Evolutionary conservation across 2,888 invertebrate species (phyloP), one percentile per base, ranked within the genome.

Genomic region (Dermolepida albohirtum): DNA sequence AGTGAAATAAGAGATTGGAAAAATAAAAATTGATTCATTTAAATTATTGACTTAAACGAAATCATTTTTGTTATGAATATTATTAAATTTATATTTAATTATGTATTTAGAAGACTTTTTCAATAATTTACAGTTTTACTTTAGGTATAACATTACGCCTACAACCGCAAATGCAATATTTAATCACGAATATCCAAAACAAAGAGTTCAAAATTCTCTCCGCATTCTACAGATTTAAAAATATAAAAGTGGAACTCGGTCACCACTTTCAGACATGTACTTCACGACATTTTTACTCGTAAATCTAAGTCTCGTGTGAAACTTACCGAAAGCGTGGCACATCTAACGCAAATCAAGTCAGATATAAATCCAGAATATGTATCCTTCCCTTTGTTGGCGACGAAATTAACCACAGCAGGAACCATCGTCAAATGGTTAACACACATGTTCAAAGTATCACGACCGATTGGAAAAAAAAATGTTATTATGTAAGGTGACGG

Each of bases 351-450:
- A 44, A 79, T 77, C 55, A 82, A 77, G 72, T 83, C 83, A 62
- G 80, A 80, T 34, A 83, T 81, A 72, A 84, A 79, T 75, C 82
- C 83, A 49, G 81, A 75, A 70, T 83, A 82, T 43, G 80, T 80
- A 75, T 82, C 82, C 74, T 81, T 81, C 68, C 82, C 82, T 72
- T 83, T 83, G 63, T 77, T 80, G 11, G 82, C 79, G 64, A 84
- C 82, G 49, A 82, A 78, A 75, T 83, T 82, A 71, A 83, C 81
- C 73, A 83, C 81, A 67, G 83, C 78, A 64, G 83, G 83, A 41
- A 83, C 82, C 83, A 84, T 83, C 57, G 79, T 78, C 64, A 80
- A 75, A 73, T 81, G 80, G 75, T 79, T 82, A 71, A 83, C 82
- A 73, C 82, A 83, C 83, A 83, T 83, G 74, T 73, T 62, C 66